Base-by-base conservation (phyloP, 2,888 invertebrate genomes). In the Drosophila pseudotalamancana region DNA sequence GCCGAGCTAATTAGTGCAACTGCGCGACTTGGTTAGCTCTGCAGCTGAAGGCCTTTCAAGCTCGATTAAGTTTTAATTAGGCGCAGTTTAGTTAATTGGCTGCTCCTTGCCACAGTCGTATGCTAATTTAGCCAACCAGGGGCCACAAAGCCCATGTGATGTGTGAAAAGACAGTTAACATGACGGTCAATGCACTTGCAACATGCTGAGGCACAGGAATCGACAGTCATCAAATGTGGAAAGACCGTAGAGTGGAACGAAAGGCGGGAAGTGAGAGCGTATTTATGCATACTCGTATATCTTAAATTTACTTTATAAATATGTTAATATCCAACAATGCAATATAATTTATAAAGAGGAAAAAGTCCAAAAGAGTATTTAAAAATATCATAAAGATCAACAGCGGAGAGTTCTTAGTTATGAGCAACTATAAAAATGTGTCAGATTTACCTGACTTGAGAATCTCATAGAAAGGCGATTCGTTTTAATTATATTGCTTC, bases 1-100 rank as follows among this genome's bases (percentile, higher is more conserved):
- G 75, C 64, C 42, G 14, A 42, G 56, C 84, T 83, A 83, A 83
- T 83, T 83, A 83, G 74, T 53, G 69, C 62, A 80, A 53, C 71
- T 73, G 70, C 42, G 16, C 12, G 9, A 29, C 35, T 51, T 18
- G 39, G 18, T 27, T 42, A 48, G 32, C 35, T 34, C 40, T 31
- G 39, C 16, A 12, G 32, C 29, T 53, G 40, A 60, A 53, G 56
- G 59, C 48, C 43, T 76, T 80, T 83, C 84, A 83, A 77, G 83
- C 83, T 75, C 87, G 74, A 86, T 84, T 80, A 80, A 83, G 46
- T 83, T 70, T 80, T 75, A 72, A 83, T 83, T 77, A 67, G 55
- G 61, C 59, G 82, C 72, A 72, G 75, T 75, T 80, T 81, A 75
- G 67, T 63, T 78, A 78, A 85, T 82, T 78, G 67, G 63, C 55